Percentiles rank a stretch among this genome's conserved stretches.
Evolutionary conservation across 2,888 invertebrate species (phyloP).

Genomic region (Heterodera filipjevi): DNA sequence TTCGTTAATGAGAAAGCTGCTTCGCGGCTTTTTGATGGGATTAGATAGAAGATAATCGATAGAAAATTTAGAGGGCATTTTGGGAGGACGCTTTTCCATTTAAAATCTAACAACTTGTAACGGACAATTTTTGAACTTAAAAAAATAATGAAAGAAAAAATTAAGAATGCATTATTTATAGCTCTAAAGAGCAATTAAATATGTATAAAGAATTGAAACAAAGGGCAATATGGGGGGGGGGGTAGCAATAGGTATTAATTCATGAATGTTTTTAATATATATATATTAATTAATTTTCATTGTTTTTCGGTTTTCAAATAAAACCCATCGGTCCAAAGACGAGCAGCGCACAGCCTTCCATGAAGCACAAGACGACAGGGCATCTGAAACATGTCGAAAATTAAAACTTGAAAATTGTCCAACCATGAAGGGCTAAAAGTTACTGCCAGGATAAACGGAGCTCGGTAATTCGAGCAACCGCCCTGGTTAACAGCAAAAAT

Average conservation of each 20-base stretch:
- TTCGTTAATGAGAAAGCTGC: too few relatives aligned
- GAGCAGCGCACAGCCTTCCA: neutral
- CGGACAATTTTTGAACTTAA: neutral
- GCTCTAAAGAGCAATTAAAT: too few relatives aligned
- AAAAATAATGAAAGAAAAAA: neutral
- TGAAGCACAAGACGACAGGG: conserved; percentile 12
- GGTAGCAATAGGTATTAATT: too few relatives aligned
- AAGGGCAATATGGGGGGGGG: too few relatives aligned
- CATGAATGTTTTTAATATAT: neutral
- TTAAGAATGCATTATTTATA: too few relatives aligned
- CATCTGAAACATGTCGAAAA: neutral
- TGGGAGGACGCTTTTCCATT: neutral
- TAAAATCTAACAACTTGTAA: neutral
- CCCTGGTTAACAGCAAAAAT: neutral
- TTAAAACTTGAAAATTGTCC: neutral
- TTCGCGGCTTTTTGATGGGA: neutral
- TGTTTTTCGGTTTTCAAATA: too few relatives aligned
- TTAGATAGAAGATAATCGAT: neutral
- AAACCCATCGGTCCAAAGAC: neutral
- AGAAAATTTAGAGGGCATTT: neutral
- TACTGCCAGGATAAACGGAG: neutral
- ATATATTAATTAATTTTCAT: neutral
- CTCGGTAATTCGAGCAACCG: neutral
- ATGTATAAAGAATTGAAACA: too few relatives aligned
- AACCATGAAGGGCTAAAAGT: neutral